Conservation (phyloP, 2,888 invertebrate genomes). For the Notodonta dromedarius region DNA sequence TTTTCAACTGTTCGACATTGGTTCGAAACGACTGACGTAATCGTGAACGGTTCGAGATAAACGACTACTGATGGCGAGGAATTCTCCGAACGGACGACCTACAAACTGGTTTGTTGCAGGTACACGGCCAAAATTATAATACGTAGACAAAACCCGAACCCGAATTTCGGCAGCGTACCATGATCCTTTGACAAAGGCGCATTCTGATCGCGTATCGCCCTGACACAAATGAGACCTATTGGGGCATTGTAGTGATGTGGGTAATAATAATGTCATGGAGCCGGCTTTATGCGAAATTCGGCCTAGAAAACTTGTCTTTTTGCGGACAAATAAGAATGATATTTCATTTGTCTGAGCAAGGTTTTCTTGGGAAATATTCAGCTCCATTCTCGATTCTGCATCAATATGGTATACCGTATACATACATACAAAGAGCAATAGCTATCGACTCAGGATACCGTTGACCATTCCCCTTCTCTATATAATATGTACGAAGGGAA, state of each 20-base stretch:
- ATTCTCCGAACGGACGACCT: slow-evolving; percentile 65
- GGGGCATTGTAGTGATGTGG: slow-evolving; percentile 36
- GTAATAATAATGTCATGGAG: slow-evolving; percentile 30
- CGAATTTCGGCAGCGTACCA: slow-evolving; percentile 65
- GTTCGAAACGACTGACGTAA: slow-evolving; percentile 40
- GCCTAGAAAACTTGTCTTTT: slow-evolving; percentile 7
- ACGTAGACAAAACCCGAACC: slow-evolving; percentile 72
- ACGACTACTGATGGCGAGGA: slow-evolving; percentile 50
- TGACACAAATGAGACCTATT: slow-evolving; percentile 47
- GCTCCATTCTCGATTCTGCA: neutral
- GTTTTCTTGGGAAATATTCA: neutral
- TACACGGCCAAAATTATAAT: slow-evolving; percentile 73
- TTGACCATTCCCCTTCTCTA: slow-evolving; percentile 47
- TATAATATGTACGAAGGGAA: slow-evolving; percentile 40
- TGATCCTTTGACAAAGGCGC: slow-evolving; percentile 68
- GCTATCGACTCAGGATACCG: neutral
- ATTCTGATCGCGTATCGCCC: slow-evolving; percentile 65
- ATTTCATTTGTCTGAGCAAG: neutral
- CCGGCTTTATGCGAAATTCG: slow-evolving; percentile 20
- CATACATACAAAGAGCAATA: neutral
- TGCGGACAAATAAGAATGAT: slow-evolving; percentile 10
- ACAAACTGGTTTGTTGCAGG: slow-evolving; percentile 78
- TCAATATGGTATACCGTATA: neutral
- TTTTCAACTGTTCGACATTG: slow-evolving; percentile 37
- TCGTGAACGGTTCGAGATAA: slow-evolving; percentile 58